Evolutionary conservation across 2,888 invertebrate genomes (phyloP).

Genomic region (Lamellibrachia satsuma): DNA sequence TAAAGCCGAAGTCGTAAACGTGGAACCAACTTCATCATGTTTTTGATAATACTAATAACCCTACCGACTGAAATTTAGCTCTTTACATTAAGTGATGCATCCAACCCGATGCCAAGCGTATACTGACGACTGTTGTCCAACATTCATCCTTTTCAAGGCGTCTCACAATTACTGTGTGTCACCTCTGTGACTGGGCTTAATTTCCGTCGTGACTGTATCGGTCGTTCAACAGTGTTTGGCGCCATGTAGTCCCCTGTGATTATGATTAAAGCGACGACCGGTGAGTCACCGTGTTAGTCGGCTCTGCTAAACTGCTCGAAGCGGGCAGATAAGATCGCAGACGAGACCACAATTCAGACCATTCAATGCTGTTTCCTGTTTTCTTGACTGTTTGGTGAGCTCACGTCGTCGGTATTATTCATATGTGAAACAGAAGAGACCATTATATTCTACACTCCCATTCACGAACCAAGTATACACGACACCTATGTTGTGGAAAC

Average conservation of each 20-base stretch:
- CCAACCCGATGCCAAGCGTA: neutral
- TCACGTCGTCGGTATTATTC: too few relatives aligned
- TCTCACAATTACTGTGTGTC: neutral
- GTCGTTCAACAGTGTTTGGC: neutral
- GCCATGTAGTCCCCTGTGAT: neutral
- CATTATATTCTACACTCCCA: neutral
- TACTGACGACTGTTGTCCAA: neutral
- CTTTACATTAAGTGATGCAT: neutral
- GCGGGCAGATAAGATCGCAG: neutral
- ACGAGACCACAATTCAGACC: neutral
- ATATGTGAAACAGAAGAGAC: neutral
- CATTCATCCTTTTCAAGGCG: neutral
- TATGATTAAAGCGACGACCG: neutral
- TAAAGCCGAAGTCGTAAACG: neutral
- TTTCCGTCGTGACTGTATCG: neutral
- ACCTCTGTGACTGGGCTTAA: neutral
- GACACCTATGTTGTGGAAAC: neutral
- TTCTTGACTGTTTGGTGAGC: neutral
- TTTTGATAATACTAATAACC: neutral
- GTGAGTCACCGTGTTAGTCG: conserved; percentile 6
- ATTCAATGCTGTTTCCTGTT: neutral
- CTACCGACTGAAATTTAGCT: neutral
- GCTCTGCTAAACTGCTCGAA: neutral
- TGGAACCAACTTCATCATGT: neutral
- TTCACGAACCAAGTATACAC: neutral